Base-by-base conservation (phyloP, 2,888 invertebrate genomes). In the Eucera pruinosa region DNA sequence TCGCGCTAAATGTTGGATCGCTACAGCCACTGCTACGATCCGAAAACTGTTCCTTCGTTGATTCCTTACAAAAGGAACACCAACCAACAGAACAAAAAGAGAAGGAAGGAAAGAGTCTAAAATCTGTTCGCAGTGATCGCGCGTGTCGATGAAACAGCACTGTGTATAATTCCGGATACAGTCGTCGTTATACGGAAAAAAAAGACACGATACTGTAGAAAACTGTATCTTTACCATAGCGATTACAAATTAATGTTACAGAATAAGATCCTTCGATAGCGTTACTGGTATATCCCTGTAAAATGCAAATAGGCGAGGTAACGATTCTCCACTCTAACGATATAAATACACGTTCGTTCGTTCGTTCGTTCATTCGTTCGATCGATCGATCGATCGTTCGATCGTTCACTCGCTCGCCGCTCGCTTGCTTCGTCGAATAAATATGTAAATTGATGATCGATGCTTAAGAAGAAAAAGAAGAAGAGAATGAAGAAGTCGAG, bases 401-500 rank as follows among this genome's bases (percentile, higher is more conserved):
- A 87, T 90, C 86, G 90, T 88, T 88, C 90, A 90, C 91, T 88
- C 82, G 88, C 85, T 50, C 71, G 71, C 52, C 88, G 89, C 88
- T 91, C 86, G 91, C 89, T 90, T 90, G 91, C 90, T 91, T 90
- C 82, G 87, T 86, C 82, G 88, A 90, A 87, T 90, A 88, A 89
- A 90, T 90, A 90, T 91, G 89, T 90, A 91, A 89, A 89, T 86
- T 84, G 82, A 88, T 86, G 78, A 82, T 74, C 67, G 75, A 83
- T 78, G 71, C 70, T 74, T 80, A 62, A 70, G 52, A 45, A 50
- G 45, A 13, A 70, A 62, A 7, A 33, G 4, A 33, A 33, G 33
- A 5, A 33, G 33, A 33, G 33, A n/a, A n/a, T n/a, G n/a, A n/a
- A n/a, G 80, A 72, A 77, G 68, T 82, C 78, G 81, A 81, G 64